Conservation (phyloP, 2,113 vertebrate species). For the Nothocercus nigrocapillus region DNA sequence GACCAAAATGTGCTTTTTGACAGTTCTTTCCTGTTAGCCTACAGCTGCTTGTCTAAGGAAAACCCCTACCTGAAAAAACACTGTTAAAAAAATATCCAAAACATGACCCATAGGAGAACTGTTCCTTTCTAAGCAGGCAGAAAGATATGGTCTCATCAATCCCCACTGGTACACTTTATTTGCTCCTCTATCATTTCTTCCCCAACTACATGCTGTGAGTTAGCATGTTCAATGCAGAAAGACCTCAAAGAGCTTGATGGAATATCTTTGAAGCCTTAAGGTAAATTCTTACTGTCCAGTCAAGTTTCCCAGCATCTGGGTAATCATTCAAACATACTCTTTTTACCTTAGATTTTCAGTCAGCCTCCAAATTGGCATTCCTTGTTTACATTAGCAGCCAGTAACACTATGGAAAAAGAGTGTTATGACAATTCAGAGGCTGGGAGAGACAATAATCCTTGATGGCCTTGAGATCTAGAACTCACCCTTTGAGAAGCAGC, state of each 20-base stretch:
- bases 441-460: not conserved
- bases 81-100: not conserved
- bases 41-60: not conserved
- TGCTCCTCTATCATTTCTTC: not conserved
- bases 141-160: not conserved
- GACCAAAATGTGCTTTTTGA: not conserved
- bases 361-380: not conserved
- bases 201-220: not conserved
- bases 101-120: not conserved
- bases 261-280: not conserved
- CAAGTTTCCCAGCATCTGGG: not conserved
- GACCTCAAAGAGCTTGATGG: not conserved
- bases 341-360: not conserved
- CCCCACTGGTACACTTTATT: not conserved
- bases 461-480: not conserved
- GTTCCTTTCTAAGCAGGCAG: not conserved
- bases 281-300: not conserved
- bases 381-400: not conserved
- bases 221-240: not conserved
- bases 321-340: not conserved
- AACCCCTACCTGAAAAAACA: not conserved
- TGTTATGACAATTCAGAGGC: not conserved
- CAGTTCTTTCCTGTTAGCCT: not conserved
- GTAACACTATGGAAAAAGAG: not conserved
- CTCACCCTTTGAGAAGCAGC: not conserved